A percentile compares a stretch with the other conserved stretches of the same genome.
Evolutionary conservation across 2,888 invertebrate species (phyloP).

Genomic region (Trissolcus brochymenae): DNA sequence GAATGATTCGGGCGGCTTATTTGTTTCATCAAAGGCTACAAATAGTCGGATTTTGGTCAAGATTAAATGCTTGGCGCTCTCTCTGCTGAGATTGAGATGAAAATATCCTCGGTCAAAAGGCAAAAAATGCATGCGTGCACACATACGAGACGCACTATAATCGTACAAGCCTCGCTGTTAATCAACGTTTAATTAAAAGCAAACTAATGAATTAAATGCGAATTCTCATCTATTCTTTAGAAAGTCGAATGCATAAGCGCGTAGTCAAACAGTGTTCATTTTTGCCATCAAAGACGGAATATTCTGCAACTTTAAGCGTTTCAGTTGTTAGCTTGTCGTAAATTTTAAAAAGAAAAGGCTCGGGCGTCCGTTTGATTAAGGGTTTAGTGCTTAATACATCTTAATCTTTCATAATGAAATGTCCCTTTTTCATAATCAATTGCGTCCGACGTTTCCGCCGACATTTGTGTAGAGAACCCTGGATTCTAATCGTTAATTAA

Average conservation of each 20-base stretch:
- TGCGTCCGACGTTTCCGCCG: background rate
- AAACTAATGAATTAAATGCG: constrained; percentile 18
- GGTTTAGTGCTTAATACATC: constrained; percentile 65
- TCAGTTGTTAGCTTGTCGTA: constrained; percentile 45
- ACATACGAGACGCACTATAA: no score
- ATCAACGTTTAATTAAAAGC: no score
- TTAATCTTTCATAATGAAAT: constrained; percentile 74
- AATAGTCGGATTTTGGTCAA: constrained; percentile 41
- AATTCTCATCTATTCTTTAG: constrained; percentile 35
- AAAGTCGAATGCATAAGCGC: constrained; percentile 22
- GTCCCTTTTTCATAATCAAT: constrained; percentile 38
- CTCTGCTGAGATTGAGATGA: constrained; percentile 17
- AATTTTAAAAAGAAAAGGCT: constrained; percentile 28
- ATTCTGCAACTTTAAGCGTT: constrained; percentile 27
- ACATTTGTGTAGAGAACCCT: background rate
- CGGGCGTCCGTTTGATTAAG: constrained; percentile 21
- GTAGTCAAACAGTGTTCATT: constrained; percentile 34
- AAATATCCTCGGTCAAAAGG: constrained; percentile 32
- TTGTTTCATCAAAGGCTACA: constrained; percentile 53
- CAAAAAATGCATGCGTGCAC: constrained; percentile 15
- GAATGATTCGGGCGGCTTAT: constrained; percentile 46
- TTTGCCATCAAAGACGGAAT: constrained; percentile 26
- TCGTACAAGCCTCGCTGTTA: no score
- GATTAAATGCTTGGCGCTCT: constrained; percentile 43
- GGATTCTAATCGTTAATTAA: constrained; percentile 6